These are phyloP conservation scores for Halisarca cf. caerulea DNA, from an alignment of 37 sponge, comb jelly and placozoan species.

Conservation along the genomic window DNA sequence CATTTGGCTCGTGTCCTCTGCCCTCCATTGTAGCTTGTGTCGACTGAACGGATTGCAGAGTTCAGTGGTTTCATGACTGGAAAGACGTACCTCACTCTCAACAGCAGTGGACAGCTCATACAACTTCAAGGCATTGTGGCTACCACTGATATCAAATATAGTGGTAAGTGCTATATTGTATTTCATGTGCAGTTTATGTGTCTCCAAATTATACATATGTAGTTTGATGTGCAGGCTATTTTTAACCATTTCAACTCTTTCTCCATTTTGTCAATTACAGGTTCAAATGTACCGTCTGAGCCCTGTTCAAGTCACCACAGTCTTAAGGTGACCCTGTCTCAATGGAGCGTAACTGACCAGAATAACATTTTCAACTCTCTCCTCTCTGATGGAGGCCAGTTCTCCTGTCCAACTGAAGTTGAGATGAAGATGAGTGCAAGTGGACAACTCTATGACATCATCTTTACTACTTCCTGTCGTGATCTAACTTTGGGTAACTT, in stretches of 20 bases:
- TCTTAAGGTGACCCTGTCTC: background rate
- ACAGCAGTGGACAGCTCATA: background rate
- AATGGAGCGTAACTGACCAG: conserved; percentile 16
- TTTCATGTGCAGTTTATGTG: too few relatives aligned
- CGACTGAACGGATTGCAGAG: background rate
- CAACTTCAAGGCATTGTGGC: background rate
- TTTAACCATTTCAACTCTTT: background rate
- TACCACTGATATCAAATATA: background rate
- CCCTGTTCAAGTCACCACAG: background rate
- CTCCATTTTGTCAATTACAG: background rate
- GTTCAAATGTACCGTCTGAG: background rate
- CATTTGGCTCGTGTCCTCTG: background rate
- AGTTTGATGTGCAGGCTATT: too few relatives aligned
- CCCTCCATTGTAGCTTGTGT: conserved; percentile 2
- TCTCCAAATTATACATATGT: too few relatives aligned
- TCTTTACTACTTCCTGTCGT: background rate
- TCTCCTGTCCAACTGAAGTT: background rate
- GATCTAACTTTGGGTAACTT: background rate
- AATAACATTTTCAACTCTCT: conserved; percentile 9
- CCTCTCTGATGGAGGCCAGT: conserved; percentile 11
- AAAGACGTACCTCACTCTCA: background rate
- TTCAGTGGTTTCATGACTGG: background rate
- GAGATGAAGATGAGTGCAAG: background rate
- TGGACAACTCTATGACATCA: background rate
- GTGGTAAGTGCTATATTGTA: background rate